Conservation (phyloP, 2,797 vertebrate species). For the Rhinoraja longicauda region DNA sequence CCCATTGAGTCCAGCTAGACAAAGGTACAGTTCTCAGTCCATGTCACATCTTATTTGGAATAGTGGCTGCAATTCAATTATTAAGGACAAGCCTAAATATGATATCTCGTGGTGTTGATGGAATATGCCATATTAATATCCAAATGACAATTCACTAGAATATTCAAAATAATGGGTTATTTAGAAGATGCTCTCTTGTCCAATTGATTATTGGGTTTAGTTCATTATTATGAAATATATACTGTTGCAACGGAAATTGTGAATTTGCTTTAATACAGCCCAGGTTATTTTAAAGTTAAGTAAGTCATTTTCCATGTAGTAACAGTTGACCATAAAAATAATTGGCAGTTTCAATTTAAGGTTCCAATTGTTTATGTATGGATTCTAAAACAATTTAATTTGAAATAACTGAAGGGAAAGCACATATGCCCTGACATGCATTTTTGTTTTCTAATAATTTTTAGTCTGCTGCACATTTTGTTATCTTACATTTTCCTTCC, state of each 20-base stretch:
- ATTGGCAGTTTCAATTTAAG: neutral
- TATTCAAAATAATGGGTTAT: neutral
- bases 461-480: constrained; percentile 47
- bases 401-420: constrained; percentile 4
- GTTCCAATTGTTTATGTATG: neutral
- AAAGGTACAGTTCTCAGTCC: neutral
- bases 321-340: neutral
- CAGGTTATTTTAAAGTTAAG: neutral
- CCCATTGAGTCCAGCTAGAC: neutral
- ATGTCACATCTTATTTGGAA: neutral
- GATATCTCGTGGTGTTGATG: neutral
- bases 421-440: constrained; percentile 41
- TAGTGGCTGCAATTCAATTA: neutral
- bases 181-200: neutral
- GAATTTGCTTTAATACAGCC: neutral
- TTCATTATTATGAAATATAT: neutral
- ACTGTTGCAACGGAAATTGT: neutral
- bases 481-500: constrained; percentile 52
- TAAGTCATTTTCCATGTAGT: neutral
- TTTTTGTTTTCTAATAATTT: constrained; percentile 47
- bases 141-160: neutral
- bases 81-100: neutral
- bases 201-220: neutral
- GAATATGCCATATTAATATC: neutral
- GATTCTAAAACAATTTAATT: neutral